Base-by-base conservation (phyloP, 2,888 invertebrate species). In the Latheticus oryzae region DNA sequence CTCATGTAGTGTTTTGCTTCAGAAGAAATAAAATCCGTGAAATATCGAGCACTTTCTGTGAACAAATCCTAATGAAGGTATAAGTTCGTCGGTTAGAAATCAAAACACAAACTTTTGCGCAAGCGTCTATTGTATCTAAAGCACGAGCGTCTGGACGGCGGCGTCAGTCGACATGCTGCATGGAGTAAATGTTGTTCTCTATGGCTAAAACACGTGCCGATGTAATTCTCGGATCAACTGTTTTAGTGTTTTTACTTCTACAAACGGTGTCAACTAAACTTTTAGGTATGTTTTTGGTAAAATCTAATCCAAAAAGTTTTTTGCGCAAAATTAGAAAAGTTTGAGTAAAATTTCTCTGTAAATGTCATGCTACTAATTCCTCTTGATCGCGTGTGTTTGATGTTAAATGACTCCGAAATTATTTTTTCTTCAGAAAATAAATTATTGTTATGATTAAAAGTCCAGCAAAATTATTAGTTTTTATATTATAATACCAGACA, bases 151-250 rank as follows among this genome's bases (percentile, higher is more conserved):
- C 62, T 52, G 56, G 64, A 62, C 60, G 59, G 61, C 52, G 58
- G 62, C 67, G 63, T 69, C 69, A 72, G 72, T 72, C 71, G 72
- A 70, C 70, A 72, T 72, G 72, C 68, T 65, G 72, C 71, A 68
- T 56, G 68, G 62, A 60, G 61, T 42, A 61, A 55, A 62, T 52
- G 56, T 30, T 53, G 47, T 65, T 45, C 66, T 56, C 59, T 63
- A 68, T 68, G 68, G 68, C 63, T 54, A 32, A 58, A 33, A 55
- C 62, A 68, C 65, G 65, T 61, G 57, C 57, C 63, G 61, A 64
- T 63, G 64, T 67, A 60, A 38, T 62, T 58, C 57, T 64, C 50
- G 63, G 63, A 52, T 59, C 59, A 32, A 52, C 50, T 12, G 38
- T 63, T 38, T 28, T 53, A 42, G 63, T 63, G 62, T 45, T 57